Conservation (phyloP, 2,888 invertebrate genomes). For the Cantharis lateralis region DNA sequence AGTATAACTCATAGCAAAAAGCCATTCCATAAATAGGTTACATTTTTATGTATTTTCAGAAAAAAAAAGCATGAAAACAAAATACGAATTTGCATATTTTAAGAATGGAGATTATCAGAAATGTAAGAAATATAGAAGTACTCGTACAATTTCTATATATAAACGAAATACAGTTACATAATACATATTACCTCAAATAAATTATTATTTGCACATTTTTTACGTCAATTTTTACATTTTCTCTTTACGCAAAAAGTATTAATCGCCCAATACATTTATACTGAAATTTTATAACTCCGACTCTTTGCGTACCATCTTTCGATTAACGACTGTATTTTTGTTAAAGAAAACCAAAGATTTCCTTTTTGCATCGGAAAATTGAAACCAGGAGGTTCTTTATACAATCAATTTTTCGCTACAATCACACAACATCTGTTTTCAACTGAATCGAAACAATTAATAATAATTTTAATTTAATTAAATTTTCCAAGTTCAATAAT, state of each 20-base stretch:
- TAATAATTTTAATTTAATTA: too few relatives aligned
- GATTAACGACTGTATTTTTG: too few relatives aligned
- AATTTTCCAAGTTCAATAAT: too few relatives aligned
- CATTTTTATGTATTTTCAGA: conserved; percentile 33
- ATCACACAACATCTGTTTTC: too few relatives aligned
- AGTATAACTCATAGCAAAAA: conserved; percentile 35
- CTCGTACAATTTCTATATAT: conserved; percentile 29
- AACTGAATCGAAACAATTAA: too few relatives aligned
- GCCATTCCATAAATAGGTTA: conserved; percentile 34
- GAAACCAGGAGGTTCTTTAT: too few relatives aligned
- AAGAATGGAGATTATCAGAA: conserved; percentile 44
- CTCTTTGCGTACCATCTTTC: too few relatives aligned
- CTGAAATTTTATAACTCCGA: too few relatives aligned
- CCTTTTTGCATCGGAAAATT: too few relatives aligned
- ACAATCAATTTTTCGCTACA: too few relatives aligned
- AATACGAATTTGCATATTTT: conserved; percentile 46
- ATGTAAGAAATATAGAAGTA: conserved; percentile 43
- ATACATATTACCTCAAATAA: not conserved
- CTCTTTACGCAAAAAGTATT: not conserved
- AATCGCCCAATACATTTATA: not conserved
- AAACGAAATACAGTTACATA: not conserved
- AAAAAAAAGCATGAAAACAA: conserved; percentile 39
- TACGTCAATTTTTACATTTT: not conserved
- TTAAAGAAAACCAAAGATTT: too few relatives aligned
- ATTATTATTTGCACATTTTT: not conserved